phyloP scores from a whole-genome alignment of 2,797 vertebrate genomes.

The Tenualosa ilisha region DNA sequence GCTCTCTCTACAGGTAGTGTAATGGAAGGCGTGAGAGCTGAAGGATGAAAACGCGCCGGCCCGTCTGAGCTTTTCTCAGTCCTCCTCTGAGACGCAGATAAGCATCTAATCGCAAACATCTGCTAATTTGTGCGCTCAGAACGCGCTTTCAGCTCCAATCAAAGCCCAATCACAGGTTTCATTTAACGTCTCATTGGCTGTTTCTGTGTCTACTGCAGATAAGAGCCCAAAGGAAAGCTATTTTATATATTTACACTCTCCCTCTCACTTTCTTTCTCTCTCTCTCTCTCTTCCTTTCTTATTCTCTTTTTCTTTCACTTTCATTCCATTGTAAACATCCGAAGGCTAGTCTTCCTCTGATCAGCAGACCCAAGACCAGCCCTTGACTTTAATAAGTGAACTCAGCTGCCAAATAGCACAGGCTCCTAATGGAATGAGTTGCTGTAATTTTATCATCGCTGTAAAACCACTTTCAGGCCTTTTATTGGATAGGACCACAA shows the following conservation, averaged over 20 bases:
- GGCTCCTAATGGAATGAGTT: neutral
- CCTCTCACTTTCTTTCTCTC: neutral
- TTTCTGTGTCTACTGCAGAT: neutral
- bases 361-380: neutral
- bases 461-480: neutral
- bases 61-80: neutral
- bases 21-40: neutral
- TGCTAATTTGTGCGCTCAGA: neutral
- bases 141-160: neutral
- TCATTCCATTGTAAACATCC: neutral
- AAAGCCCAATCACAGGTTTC: neutral
- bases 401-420: neutral
- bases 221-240: neutral
- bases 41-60: neutral
- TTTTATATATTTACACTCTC: neutral
- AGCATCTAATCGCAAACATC: neutral
- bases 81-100: neutral
- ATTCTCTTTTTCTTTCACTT: neutral
- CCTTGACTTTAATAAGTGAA: neutral
- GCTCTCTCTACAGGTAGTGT: neutral
- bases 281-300: neutral
- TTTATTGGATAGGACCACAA: conserved; percentile 11
- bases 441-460: neutral
- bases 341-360: neutral
- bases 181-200: conserved; percentile 4